Base-by-base conservation (phyloP, 2,888 invertebrate species). In the Phymatocera aterrima region DNA sequence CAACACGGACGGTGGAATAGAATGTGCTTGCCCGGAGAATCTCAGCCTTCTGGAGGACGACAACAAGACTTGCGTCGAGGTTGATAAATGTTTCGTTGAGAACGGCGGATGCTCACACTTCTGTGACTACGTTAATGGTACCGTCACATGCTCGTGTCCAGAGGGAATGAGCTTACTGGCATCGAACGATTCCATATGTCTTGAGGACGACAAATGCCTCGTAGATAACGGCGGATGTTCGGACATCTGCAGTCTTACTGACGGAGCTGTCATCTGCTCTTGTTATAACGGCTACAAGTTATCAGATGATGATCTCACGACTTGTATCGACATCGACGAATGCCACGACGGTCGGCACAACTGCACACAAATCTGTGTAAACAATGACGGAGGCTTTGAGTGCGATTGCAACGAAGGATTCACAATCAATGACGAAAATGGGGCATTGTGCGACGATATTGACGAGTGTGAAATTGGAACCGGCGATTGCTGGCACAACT, bases 61-160 rank as follows among this genome's bases (percentile, higher is more conserved):
- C 54, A 83, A 84, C 0, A 89, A 86, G 61, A 87, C 87, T 0
- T 91, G 91, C 79, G 84, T 88, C 0, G 92, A 93, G 86, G 88
- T 93, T 6, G 92, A 94, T 85, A 93, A 93, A 81, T 93, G 93
- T 81, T 83, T 90, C 18, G 84, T 88, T 31, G 86, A 88, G 21
- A 92, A 91, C 48, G 91, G 91, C 46, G 93, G 92, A 18, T 94
- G 94, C 79, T 91, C 92, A 0, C 91, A 92, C 78, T 90, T 91
- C 74, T 94, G 94, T 84, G 89, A 91, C 64, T 92, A 92, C 77
- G 89, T 91, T 5, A 91, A 91, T n/a, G 92, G 92, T 0, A 90
- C 91, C 24, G 88, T 88, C 12, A 86, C 87, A 64, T 94, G 94
- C 81, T 87, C 90, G 3, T 94, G 93, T 83, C 92, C 92, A 0